Percentiles rank a stretch among this genome's conserved stretches.
Conservation (phyloP, 2,797 vertebrate genomes). For the Petrocephalus schoutedeni region DNA sequence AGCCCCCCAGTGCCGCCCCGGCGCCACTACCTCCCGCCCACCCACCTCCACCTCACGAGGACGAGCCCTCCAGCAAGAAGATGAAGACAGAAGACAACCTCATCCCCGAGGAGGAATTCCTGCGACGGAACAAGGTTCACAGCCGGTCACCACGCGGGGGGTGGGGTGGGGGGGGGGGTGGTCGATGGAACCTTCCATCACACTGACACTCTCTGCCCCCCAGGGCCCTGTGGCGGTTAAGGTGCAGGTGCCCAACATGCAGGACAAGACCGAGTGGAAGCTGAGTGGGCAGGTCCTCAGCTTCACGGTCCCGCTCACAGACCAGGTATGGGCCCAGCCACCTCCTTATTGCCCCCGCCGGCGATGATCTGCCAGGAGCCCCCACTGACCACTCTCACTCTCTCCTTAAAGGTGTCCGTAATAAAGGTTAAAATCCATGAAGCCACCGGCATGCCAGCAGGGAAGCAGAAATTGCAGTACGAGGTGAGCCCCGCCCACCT, state of each 20-base stretch:
- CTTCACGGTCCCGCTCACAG: slow-evolving; percentile 90
- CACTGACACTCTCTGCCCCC: not conserved
- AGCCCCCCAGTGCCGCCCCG: slow-evolving; percentile 70
- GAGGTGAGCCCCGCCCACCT: slow-evolving; percentile 65
- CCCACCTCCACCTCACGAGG: slow-evolving; percentile 84
- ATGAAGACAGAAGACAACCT: slow-evolving; percentile 95
- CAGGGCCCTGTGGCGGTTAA: slow-evolving; percentile 88
- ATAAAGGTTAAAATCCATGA: slow-evolving; percentile 99
- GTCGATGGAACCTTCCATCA: not conserved
- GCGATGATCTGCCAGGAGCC: not conserved
- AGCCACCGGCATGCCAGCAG: slow-evolving; percentile 95
- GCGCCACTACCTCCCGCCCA: slow-evolving; percentile 75
- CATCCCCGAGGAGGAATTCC: slow-evolving; percentile 93
- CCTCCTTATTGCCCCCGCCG: not conserved
- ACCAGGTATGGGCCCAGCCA: slow-evolving; percentile 71
- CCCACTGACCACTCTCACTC: not conserved
- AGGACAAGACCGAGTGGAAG: slow-evolving; percentile 99
- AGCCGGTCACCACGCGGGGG: not conserved
- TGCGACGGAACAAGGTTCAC: slow-evolving; percentile 87
- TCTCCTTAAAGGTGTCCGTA: slow-evolving; percentile 79
- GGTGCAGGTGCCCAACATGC: slow-evolving; percentile 98
- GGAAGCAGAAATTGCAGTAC: slow-evolving; percentile 95
- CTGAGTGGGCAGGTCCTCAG: slow-evolving; percentile 87
- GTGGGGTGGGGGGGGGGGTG: no score
- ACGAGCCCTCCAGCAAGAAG: slow-evolving; percentile 90